These are phyloP conservation scores for Eulemur albifrons DNA, from an alignment of 2,797 vertebrate genomes.

Conservation along the genomic window DNA sequence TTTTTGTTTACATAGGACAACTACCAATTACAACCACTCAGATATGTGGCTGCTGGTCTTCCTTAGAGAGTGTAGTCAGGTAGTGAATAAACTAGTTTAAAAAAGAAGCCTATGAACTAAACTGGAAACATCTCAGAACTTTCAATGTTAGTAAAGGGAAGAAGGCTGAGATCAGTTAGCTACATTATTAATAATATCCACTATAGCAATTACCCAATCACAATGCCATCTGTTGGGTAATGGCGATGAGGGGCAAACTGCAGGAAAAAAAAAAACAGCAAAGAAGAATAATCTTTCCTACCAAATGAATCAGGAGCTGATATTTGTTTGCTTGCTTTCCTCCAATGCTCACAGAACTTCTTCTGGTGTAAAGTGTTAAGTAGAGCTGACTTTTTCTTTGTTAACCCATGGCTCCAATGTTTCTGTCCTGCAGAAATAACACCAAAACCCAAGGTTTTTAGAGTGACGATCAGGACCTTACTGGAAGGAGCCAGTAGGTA, in stretches of 20 bases:
- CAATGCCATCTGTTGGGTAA: conserved; percentile 25
- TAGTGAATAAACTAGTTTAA: conserved; percentile 16
- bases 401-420: not conserved
- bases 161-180: conserved; percentile 34
- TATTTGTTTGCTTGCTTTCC: not conserved
- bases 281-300: not conserved
- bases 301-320: not conserved
- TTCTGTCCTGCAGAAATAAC: not conserved
- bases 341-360: not conserved
- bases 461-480: not conserved
- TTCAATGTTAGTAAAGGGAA: not conserved
- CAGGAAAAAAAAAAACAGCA: not conserved
- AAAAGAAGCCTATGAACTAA: conserved; percentile 40
- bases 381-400: not conserved
- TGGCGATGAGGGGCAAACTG: not conserved
- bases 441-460: not conserved
- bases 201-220: not conserved
- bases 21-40: not conserved
- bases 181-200: conserved; percentile 43
- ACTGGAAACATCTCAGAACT: conserved; percentile 10
- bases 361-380: not conserved
- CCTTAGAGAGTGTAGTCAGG: not conserved
- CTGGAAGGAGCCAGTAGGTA: not conserved
- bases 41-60: not conserved
- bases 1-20: not conserved